Percentiles rank a stretch among this genome's conserved stretches.
These are phyloP conservation scores for Esox niger DNA, from an alignment of 2,113 vertebrate genomes.

Conservation along the genomic window DNA sequence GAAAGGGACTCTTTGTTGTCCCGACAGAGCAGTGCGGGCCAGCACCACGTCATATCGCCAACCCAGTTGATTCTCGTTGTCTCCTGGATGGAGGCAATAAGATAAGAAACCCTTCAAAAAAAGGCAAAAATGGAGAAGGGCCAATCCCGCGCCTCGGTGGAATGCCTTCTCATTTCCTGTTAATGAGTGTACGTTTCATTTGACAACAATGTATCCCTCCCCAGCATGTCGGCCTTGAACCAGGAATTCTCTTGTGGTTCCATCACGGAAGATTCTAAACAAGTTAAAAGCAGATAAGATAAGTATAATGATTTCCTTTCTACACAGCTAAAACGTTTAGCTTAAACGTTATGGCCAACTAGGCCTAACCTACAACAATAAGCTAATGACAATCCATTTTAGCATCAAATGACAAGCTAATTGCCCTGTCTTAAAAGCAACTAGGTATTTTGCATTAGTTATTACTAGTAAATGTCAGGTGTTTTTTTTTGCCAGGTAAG, in stretches of 20 bases:
- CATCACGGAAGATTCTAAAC: neutral
- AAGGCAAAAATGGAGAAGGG: conserved; percentile 35
- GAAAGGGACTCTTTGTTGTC: conserved; percentile 56
- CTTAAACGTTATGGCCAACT: too few relatives aligned
- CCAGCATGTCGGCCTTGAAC: neutral
- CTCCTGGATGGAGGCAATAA: conserved; percentile 38
- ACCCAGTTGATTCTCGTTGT: conserved; percentile 35
- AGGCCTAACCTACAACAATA: too few relatives aligned
- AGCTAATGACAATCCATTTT: too few relatives aligned
- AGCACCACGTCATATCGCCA: conserved; percentile 29
- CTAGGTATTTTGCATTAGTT: too few relatives aligned
- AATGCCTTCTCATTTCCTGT: conserved; percentile 57
- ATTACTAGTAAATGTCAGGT: too few relatives aligned
- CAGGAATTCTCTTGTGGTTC: neutral
- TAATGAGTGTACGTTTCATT: conserved; percentile 41
- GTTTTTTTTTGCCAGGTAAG: too few relatives aligned
- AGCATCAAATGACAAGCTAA: too few relatives aligned
- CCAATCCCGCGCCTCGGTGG: conserved; percentile 38
- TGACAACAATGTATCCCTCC: conserved; percentile 27
- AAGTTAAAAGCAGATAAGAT: conserved; percentile 3
- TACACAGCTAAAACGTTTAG: too few relatives aligned
- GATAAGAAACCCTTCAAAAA: conserved; percentile 59
- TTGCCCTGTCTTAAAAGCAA: too few relatives aligned
- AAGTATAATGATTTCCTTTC: neutral
- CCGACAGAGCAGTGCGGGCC: conserved; percentile 14